These are phyloP conservation scores for Drosophila tripunctata DNA, from an alignment of 2,888 invertebrate genomes.

Conservation along the genomic window DNA sequence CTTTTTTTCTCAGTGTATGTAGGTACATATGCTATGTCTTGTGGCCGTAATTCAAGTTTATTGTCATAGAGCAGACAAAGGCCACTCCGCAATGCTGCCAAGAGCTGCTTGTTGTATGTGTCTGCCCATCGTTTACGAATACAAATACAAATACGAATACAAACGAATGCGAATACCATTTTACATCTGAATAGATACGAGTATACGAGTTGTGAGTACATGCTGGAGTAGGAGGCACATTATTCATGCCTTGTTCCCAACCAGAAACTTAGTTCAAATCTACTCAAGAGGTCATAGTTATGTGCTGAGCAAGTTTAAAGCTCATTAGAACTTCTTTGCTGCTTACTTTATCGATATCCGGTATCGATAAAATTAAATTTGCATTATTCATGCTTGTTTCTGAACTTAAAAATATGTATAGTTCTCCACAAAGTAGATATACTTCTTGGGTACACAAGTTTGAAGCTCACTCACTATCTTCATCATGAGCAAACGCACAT, in stretches of 20 bases:
- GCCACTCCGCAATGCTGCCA: constrained; percentile 32
- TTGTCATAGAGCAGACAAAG: constrained; percentile 58
- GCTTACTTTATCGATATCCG: not conserved
- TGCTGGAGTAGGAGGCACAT: not conserved
- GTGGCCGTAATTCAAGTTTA: constrained; percentile 69
- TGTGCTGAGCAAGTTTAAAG: not conserved
- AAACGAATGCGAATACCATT: constrained; percentile 4
- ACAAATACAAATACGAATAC: not conserved
- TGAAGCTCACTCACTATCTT: too few species aligned
- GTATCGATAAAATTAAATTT: not conserved
- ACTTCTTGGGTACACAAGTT: too few species aligned
- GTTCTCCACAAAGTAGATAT: too few species aligned
- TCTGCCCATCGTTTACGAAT: constrained; percentile 13
- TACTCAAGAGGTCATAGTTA: not conserved
- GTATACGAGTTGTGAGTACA: not conserved
- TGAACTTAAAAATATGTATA: too few species aligned
- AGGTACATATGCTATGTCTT: constrained; percentile 28
- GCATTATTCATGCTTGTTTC: too few species aligned
- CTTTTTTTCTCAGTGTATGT: too few species aligned
- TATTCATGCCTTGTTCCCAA: not conserved
- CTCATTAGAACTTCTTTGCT: not conserved
- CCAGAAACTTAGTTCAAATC: not conserved
- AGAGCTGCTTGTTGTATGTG: constrained; percentile 28
- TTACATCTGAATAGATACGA: not conserved
- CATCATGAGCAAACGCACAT: too few species aligned